Base-by-base conservation (phyloP, 2,113 vertebrate genomes). In the Phyllostomus discolor region DNA sequence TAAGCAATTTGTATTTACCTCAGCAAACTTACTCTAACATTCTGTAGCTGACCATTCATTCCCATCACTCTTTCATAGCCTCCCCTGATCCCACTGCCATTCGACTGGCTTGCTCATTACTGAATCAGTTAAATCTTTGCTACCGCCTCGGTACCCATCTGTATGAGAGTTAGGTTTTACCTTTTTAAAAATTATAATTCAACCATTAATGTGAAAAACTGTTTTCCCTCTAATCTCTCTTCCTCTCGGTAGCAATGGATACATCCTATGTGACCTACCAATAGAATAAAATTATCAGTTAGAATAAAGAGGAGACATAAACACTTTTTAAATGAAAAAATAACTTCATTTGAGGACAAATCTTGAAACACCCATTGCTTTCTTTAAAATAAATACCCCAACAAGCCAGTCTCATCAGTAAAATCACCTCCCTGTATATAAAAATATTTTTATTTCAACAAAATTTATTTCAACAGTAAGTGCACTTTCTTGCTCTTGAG, bases 381-480 rank as follows among this genome's bases (percentile, higher is more conserved):
- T 73, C 50, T 91, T 91, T 88, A 85, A 88, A 96, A 80, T 64
- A 33, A 69, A 50, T 50, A 92, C 82, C 35, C 67, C 20, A 57
- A 22, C 20, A 84, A 73, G 92, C 59, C 79, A 66, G 35, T 54
- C 82, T 57, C 54, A 95, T 84, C 52, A 85, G 7, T 73, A 91
- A 84, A 93, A 97, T 57, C 79, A 78, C 41, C 67, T 95, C 46
- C 52, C 38, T 93, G 5, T 16, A 88, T 78, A 75, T 75, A 48
- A 88, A 86, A 91, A 93, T 46, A 85, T 89, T 85, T 87, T 90
- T 92, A 80, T 84, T 92, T 94, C 79, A 87, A 83, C 48, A 92
- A 76, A 79, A 38, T 95, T 95, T 93, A 87, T 67, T 92, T 90
- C 79, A 82, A 93, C 66, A 88, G 22, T 91, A 95, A 82, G 94